Base-by-base conservation (phyloP, 2,888 invertebrate genomes). In the Endotricha flammealis region DNA sequence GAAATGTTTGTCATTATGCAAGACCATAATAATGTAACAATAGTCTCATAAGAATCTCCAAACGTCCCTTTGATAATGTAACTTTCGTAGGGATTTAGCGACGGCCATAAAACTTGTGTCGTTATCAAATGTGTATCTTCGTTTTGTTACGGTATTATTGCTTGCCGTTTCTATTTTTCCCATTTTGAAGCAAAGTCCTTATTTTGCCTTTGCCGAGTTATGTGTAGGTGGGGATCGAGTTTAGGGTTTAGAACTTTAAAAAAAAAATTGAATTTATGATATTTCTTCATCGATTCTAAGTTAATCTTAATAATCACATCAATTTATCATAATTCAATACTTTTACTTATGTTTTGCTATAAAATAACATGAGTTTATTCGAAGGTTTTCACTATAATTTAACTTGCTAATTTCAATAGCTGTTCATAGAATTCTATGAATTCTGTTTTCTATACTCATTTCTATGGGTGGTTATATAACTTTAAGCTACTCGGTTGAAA, bases 1-100 rank as follows among this genome's bases (percentile, higher is more conserved):
- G 42, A 50, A 53, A 52, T 50, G 44, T 52, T 39, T 44, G 38
- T 50, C 39, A 45, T 58, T 57, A 52, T 54, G 50, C 53, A 55
- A 57, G 43, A 38, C 13, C 32, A 32, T 29, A 39, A 43, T 43
- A 28, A 13, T 29, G 35, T 35, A 29, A 35, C 29, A 29, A 28
- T 35, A 14, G 29, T 35, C 9, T 35, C n/a, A 29, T 35, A 23
- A 35, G 13, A 35, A 28, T 28, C 22, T 23, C 29, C 29, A 35
- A 29, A 35, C 35, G 22, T 35, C 29, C 22, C 23, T 35, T 29
- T 29, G 23, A 29, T 12, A 12, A 13, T 12, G 10, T 22, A 28
- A 22, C 14, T 14, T 35, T 14, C 12, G 13, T 14, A 35, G 29
- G 22, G 28, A 28, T 35, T 35, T 22, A 33, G 16, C 2, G 12